A percentile compares a stretch with the other conserved stretches of the same genome.
Evolutionary conservation across 2,888 invertebrate species (phyloP).

Genomic region (Oligia fasciuncula): DNA sequence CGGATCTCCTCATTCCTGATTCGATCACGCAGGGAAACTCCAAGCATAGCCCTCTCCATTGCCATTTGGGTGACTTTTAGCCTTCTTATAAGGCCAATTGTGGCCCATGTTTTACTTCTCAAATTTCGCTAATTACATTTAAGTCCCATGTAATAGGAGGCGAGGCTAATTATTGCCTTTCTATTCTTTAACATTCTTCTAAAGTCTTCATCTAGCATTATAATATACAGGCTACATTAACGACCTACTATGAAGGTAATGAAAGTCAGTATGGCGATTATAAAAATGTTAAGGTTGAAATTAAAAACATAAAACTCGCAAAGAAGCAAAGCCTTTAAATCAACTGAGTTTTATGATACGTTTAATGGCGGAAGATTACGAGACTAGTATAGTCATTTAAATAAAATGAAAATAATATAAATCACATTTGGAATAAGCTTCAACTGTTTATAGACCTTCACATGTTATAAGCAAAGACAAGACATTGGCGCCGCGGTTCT

Average conservation of each 20-base stretch:
- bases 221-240: constrained; percentile 6
- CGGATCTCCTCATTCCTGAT: too few species aligned
- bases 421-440: not conserved
- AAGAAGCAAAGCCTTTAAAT: constrained; percentile 33
- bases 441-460: too few species aligned
- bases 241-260: constrained; percentile 22
- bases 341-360: constrained; percentile 26
- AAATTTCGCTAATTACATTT: not conserved
- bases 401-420: constrained; percentile 6
- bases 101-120: not conserved
- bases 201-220: too few species aligned
- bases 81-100: too few species aligned
- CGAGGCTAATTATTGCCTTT: too few species aligned
- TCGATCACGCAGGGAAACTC: too few species aligned
- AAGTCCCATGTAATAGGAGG: not conserved
- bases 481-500: too few species aligned
- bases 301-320: constrained; percentile 48
- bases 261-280: constrained; percentile 42
- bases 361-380: constrained; percentile 42
- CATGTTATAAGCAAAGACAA: too few species aligned
- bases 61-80: too few species aligned
- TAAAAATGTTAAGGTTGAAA: constrained; percentile 45
- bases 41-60: too few species aligned
- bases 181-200: too few species aligned
- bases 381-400: constrained; percentile 5